Conservation (phyloP, 2,797 vertebrate genomes). For the Scolopax bukidnonensis region DNA sequence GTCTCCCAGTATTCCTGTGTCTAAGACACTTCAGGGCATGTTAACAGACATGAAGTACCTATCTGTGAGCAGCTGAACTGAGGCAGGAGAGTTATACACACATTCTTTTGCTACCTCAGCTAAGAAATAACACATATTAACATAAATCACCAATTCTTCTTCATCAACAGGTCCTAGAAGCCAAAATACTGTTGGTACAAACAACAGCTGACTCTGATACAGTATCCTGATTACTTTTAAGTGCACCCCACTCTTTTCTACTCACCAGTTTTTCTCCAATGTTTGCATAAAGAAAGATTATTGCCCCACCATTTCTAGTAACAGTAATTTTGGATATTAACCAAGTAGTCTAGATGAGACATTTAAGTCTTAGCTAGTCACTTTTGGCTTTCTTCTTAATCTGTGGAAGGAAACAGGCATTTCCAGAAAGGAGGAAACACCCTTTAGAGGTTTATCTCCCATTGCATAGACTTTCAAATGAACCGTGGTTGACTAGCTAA, state of each 20-base stretch:
- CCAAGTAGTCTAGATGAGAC: accelerated
- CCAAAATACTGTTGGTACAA: background rate
- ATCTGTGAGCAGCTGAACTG: background rate
- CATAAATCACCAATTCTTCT: background rate
- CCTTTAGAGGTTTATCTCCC: background rate
- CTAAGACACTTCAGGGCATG: background rate
- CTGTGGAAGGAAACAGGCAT: background rate
- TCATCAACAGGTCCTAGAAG: background rate
- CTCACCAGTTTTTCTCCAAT: background rate
- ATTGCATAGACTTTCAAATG: background rate
- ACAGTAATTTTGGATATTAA: background rate
- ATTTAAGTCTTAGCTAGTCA: background rate
- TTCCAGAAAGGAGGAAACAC: background rate
- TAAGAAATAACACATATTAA: background rate
- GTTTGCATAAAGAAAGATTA: background rate
- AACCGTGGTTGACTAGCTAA: background rate
- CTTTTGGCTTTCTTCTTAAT: background rate
- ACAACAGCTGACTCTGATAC: background rate
- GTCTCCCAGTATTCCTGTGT: background rate
- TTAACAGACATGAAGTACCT: background rate
- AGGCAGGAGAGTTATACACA: background rate
- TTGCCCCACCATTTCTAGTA: background rate
- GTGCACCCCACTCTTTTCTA: background rate
- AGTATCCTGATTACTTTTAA: background rate
- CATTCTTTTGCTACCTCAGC: background rate